Percentiles rank a stretch among this genome's conserved stretches.
Conservation (phyloP, 1,140 invertebrate species). For the Drosophila busckii region DNA sequence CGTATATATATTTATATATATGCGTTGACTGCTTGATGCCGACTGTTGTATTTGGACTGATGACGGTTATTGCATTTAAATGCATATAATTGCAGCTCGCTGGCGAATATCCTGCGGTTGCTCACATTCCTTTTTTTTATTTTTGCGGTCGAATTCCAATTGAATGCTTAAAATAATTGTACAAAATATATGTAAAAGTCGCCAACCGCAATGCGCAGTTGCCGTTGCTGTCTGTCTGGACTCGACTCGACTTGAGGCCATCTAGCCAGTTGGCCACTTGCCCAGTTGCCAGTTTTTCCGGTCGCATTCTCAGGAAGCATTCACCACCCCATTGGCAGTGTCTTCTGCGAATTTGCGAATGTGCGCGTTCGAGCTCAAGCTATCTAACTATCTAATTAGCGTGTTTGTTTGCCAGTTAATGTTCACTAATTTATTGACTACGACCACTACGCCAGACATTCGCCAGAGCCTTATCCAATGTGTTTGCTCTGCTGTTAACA, state of each 20-base stretch:
- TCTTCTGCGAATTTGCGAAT: slow-evolving; percentile 17
- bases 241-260: too few species aligned
- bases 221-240: slow-evolving; percentile 10
- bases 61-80: slow-evolving; percentile 76
- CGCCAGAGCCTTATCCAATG: slow-evolving; percentile 52
- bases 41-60: slow-evolving; percentile 27
- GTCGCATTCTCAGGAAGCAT: slow-evolving; percentile 34
- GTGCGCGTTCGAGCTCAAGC: slow-evolving; percentile 8
- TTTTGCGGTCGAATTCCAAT: slow-evolving; percentile 66
- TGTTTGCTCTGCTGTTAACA: slow-evolving; percentile 53
- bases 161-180: slow-evolving; percentile 75
- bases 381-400: slow-evolving; percentile 54
- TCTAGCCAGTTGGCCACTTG: slow-evolving; percentile 11
- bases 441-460: too few species aligned
- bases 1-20: neutral
- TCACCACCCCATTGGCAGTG: neutral
- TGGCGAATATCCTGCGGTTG: slow-evolving; percentile 56
- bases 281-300: slow-evolving; percentile 55
- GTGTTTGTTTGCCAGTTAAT: slow-evolving; percentile 56
- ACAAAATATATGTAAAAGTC: slow-evolving; percentile 58
- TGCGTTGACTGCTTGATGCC: slow-evolving; percentile 4
- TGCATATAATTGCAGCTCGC: slow-evolving; percentile 67
- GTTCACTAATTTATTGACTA: slow-evolving; percentile 36
- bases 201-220: slow-evolving; percentile 73
- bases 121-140: slow-evolving; percentile 7